Base-by-base conservation (phyloP, 2,113 vertebrate genomes). In the Nerophis lumbriciformis region DNA sequence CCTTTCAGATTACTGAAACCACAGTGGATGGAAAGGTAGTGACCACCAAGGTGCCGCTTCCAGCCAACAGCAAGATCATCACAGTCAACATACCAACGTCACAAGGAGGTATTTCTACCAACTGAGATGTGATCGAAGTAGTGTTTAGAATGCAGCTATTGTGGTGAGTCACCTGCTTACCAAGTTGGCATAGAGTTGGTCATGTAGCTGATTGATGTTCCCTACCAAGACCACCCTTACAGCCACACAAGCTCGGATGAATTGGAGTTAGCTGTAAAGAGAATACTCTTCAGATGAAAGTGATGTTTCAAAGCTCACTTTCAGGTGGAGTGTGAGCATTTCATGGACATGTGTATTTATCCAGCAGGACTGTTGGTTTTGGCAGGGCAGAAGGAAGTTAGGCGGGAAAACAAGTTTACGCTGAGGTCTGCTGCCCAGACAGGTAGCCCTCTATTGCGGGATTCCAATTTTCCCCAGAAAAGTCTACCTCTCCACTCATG, bases 1-100 rank as follows among this genome's bases (percentile, higher is more conserved):
- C 94, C 74, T 94, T 97, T 92, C 96, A 98, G 90, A 95, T 98
- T 87, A 92, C 96, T 69, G 93, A 94, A 90, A 94, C 84, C 76
- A 93, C 94, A 57, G 89, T 94, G 90, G 92, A 93, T 68, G 95
- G 95, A 87, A 96, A 95, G 87, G 94, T 99, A 86, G 91, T 97
- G 88, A 95, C 95, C 80, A 82, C 91, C 73, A 98, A 98, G 90
- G 90, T 99, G 84, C 96, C 95, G 42, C 92, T 98, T 82, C 94
- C 96, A 66, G 94, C 94, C 91, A 98, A 98, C 92, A 99, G 97
- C 94, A 99, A 98, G 92, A 96, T 98, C 85, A 94, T 98, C 90
- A 94, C 96, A 70, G 93, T 98, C 88, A 98, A 97, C 80, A 93
- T 98, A 85, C 95, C 95, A 84, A 92, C 93, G 83, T 95, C 96